These are phyloP conservation scores for Thelaira solivaga DNA, from an alignment of 2,888 invertebrate genomes.

Conservation along the genomic window DNA sequence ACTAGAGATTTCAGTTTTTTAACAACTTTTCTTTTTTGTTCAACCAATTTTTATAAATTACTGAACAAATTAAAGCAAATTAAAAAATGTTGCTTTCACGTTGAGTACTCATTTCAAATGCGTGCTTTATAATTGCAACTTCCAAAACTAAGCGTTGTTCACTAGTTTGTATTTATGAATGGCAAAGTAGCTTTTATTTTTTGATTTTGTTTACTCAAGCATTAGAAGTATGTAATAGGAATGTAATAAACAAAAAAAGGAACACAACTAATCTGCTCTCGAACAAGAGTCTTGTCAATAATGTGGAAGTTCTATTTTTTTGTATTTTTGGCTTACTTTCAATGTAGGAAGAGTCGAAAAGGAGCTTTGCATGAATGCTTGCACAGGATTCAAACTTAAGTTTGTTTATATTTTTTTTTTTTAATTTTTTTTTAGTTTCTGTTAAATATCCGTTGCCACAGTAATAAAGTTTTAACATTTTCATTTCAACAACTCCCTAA, in stretches of 20 bases:
- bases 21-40: not conserved
- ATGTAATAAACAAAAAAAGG: not conserved
- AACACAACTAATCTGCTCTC: constrained; percentile 25
- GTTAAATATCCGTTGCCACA: constrained; percentile 39
- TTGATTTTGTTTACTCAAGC: constrained; percentile 7
- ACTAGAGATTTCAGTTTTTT: constrained; percentile 63
- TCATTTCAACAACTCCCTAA: not conserved
- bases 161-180: too few relatives aligned
- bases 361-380: constrained; percentile 25
- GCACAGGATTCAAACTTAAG: constrained; percentile 14
- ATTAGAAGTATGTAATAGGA: not conserved
- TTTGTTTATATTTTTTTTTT: constrained; percentile 9
- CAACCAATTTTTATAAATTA: not conserved
- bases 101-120: too few relatives aligned
- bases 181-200: not conserved
- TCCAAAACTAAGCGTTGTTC: too few relatives aligned
- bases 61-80: not conserved
- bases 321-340: not conserved
- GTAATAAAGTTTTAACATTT: constrained; percentile 6
- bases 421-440: constrained; percentile 2
- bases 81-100: constrained; percentile 26
- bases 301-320: not conserved
- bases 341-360: not conserved
- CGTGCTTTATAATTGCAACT: too few relatives aligned
- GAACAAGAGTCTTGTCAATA: constrained; percentile 37